Conservation (phyloP, 1,140 invertebrate species). For the Leptoteleia sp. region DNA sequence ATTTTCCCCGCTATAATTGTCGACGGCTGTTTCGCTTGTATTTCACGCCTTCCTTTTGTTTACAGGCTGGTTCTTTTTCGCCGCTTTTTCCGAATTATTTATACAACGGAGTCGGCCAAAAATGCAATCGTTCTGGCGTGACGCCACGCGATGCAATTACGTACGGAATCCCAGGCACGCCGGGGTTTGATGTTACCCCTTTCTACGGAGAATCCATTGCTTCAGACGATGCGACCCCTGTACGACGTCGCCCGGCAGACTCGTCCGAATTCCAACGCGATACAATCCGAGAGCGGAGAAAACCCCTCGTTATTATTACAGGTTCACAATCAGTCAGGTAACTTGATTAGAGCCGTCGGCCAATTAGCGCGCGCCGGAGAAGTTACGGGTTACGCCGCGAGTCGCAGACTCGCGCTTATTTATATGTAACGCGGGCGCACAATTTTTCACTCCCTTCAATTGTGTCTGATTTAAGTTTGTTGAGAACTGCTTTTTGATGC, state of each 20-base stretch:
- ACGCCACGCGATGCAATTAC: slow-evolving; percentile 77
- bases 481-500: slow-evolving; percentile 40
- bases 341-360: slow-evolving; percentile 67
- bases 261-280: slow-evolving; percentile 56
- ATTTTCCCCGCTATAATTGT: too few species aligned
- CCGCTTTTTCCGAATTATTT: slow-evolving; percentile 66
- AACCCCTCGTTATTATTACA: slow-evolving; percentile 70
- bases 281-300: slow-evolving; percentile 49
- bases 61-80: neutral
- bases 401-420: slow-evolving; percentile 34
- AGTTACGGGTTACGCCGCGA: slow-evolving; percentile 40
- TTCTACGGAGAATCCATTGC: slow-evolving; percentile 49
- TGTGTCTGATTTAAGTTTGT: slow-evolving; percentile 55
- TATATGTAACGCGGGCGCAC: slow-evolving; percentile 34
- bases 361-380: slow-evolving; percentile 66
- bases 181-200: slow-evolving; percentile 72
- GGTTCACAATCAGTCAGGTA: slow-evolving; percentile 70
- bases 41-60: neutral
- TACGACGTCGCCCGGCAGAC: slow-evolving; percentile 22
- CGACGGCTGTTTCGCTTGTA: neutral
- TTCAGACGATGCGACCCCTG: slow-evolving; percentile 47
- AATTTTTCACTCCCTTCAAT: slow-evolving; percentile 48
- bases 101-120: slow-evolving; percentile 69
- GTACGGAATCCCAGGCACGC: slow-evolving; percentile 76
- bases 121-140: slow-evolving; percentile 75